Conservation (phyloP, 1,140 invertebrate species). For the Rhizoglyphus robini region DNA sequence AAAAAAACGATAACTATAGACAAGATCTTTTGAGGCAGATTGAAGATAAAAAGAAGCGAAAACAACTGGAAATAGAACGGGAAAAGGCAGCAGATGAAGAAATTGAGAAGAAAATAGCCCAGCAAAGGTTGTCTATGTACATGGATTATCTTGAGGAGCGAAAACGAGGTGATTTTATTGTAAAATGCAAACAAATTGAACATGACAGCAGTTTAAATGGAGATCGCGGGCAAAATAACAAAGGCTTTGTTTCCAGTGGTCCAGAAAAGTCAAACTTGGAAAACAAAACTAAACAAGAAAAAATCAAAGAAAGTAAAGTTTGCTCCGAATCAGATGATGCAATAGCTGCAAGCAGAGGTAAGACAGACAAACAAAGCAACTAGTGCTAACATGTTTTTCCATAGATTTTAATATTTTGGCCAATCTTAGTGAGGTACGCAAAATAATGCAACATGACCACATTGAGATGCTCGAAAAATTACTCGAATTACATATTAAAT, state of each 20-base stretch:
- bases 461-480: constrained; percentile 18
- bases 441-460: constrained; percentile 22
- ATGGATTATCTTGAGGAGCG: constrained; percentile 18
- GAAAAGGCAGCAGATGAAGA: not conserved
- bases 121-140: constrained; percentile 12
- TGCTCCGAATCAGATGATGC: too few species aligned
- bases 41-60: constrained; percentile 18
- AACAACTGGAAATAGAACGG: not conserved
- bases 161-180: not conserved
- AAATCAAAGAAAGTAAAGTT: too few species aligned
- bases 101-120: constrained; percentile 12
- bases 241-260: too few species aligned
- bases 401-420: constrained; percentile 13
- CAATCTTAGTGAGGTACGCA: constrained; percentile 16
- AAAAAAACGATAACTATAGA: constrained; percentile 4
- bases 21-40: constrained; percentile 16
- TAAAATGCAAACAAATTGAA: not conserved
- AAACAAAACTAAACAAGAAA: too few species aligned
- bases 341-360: too few species aligned
- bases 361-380: too few species aligned
- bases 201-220: too few species aligned
- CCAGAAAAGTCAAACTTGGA: too few species aligned
- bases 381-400: too few species aligned
- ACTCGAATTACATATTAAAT: constrained; percentile 9
- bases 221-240: too few species aligned